A percentile compares a stretch with the other conserved stretches of the same genome.
Conservation (phyloP, 2,113 vertebrate genomes). For the Salminus brasiliensis region DNA sequence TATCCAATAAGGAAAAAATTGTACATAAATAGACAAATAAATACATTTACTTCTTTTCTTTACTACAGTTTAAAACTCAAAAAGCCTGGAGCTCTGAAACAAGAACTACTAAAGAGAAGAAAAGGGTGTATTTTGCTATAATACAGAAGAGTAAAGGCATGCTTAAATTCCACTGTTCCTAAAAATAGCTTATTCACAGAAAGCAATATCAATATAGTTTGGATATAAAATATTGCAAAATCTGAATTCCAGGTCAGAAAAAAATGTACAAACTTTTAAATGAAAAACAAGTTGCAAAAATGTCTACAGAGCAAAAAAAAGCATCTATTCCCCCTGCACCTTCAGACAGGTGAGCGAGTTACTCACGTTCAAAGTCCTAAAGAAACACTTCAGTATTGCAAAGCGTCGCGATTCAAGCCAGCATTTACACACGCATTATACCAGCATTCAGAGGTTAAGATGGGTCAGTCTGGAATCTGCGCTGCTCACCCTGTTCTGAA, state of each 20-base stretch:
- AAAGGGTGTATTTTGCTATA: constrained; percentile 50
- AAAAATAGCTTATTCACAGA: constrained; percentile 79
- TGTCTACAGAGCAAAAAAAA: constrained; percentile 63
- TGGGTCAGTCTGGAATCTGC: not conserved
- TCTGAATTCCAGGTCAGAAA: constrained; percentile 68
- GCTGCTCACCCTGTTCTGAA: not conserved
- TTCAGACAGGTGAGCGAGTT: not conserved
- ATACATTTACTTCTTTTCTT: constrained; percentile 63
- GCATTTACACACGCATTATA: constrained; percentile 47
- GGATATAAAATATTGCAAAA: constrained; percentile 78
- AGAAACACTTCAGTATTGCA: constrained; percentile 68
- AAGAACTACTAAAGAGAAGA: constrained; percentile 33
- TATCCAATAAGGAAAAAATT: constrained; percentile 60
- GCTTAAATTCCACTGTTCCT: constrained; percentile 67
- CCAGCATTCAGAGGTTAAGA: constrained; percentile 19
- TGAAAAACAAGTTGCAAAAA: constrained; percentile 52
- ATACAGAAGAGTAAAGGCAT: constrained; percentile 70
- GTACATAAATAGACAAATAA: constrained; percentile 77
- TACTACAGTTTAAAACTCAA: constrained; percentile 60
- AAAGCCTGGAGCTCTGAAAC: constrained; percentile 55
- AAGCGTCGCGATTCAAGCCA: constrained; percentile 63
- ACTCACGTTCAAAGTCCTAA: constrained; percentile 43
- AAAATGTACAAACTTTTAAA: constrained; percentile 64
- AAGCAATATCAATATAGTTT: constrained; percentile 72
- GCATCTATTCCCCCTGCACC: constrained; percentile 37